Evolutionary conservation across 2,797 vertebrate species (phyloP).

Genomic region (Thaleichthys pacificus): DNA sequence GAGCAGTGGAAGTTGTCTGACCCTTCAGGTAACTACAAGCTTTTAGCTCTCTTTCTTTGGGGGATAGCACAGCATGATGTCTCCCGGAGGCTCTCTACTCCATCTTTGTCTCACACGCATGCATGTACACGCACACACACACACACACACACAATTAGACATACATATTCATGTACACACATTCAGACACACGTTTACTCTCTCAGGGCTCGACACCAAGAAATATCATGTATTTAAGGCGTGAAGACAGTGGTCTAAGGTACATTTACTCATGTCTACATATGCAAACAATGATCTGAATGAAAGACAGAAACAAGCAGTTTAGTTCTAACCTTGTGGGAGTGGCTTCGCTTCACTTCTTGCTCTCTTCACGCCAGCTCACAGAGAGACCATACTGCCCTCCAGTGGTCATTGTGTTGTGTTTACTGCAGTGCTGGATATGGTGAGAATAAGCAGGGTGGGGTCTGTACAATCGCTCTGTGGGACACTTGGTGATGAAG

Average conservation of each 20-base stretch:
- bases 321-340: slow-evolving; percentile 41
- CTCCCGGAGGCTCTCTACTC: background rate
- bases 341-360: slow-evolving; percentile 44
- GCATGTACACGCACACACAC: background rate
- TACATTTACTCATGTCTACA: background rate
- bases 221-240: background rate
- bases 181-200: background rate
- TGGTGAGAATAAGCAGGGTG: background rate
- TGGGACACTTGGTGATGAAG: background rate
- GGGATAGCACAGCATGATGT: background rate
- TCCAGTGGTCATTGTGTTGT: slow-evolving; percentile 32
- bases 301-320: slow-evolving; percentile 17
- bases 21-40: background rate
- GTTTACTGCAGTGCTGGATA: slow-evolving; percentile 3
- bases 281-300: slow-evolving; percentile 1
- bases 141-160: background rate
- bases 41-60: background rate
- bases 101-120: background rate
- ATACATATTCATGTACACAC: background rate
- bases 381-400: slow-evolving; percentile 53
- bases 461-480: background rate
- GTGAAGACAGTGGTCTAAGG: background rate
- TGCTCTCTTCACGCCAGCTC: background rate
- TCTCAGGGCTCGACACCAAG: background rate
- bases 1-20: background rate